Percentiles rank a stretch among this genome's conserved stretches.
phyloP scores from a whole-genome alignment of 2,888 invertebrate genomes.

The Pterostichus madidus region DNA sequence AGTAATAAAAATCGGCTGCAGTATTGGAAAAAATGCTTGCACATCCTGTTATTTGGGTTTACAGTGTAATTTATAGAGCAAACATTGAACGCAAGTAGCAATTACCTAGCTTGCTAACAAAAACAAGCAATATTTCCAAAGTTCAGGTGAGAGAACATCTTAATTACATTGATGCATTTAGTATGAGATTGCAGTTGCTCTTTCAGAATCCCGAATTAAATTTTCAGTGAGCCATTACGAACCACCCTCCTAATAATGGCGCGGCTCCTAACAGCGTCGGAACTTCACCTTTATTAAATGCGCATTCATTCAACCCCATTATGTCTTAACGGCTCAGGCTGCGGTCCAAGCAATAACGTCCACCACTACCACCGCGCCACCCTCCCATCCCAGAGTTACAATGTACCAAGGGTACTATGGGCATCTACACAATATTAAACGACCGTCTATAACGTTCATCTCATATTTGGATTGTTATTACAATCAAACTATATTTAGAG shows the following conservation, averaged over 20 bases:
- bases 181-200: constrained; percentile 44
- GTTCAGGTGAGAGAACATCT: constrained; percentile 32
- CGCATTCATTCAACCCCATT: constrained; percentile 66
- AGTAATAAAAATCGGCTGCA: not conserved
- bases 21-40: not conserved
- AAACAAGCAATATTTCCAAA: constrained; percentile 26
- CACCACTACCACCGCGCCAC: not conserved
- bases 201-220: constrained; percentile 58
- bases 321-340: constrained; percentile 61
- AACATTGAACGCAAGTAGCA: not conserved
- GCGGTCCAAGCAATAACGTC: constrained; percentile 37
- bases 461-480: too few species aligned
- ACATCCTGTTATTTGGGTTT: constrained; percentile 1
- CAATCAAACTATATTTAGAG: too few species aligned
- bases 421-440: too few species aligned
- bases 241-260: constrained; percentile 57
- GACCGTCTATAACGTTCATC: too few species aligned
- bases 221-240: constrained; percentile 64
- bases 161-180: constrained; percentile 46
- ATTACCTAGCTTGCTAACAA: not conserved
- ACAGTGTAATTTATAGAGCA: not conserved
- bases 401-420: not conserved
- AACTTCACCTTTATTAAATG: constrained; percentile 66
- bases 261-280: constrained; percentile 14
- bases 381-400: not conserved